phyloP scores from a whole-genome alignment of 2,113 vertebrate genomes.

The Columba janthina region DNA sequence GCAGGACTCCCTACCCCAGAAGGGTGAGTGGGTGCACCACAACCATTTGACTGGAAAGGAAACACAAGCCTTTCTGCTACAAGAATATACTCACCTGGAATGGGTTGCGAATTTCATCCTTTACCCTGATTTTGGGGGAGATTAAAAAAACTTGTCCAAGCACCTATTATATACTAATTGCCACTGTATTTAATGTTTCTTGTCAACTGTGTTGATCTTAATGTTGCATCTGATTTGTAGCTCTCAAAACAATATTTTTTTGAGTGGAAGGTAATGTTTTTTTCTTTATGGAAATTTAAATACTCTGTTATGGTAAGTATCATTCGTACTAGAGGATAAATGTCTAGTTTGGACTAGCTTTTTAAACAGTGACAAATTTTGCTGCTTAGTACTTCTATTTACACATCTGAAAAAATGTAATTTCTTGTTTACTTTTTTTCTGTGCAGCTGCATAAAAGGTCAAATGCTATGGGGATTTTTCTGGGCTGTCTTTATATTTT shows the following conservation, averaged over 20 bases:
- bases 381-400: background rate
- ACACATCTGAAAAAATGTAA: conserved; percentile 38
- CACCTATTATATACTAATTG: background rate
- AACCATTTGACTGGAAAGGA: background rate
- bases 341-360: background rate
- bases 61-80: background rate
- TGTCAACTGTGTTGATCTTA: background rate
- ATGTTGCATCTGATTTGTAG: background rate
- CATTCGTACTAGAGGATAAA: background rate
- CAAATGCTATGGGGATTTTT: conserved; percentile 29
- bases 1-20: background rate
- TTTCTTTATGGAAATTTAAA: background rate
- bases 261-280: background rate
- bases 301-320: background rate
- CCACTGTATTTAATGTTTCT: background rate
- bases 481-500: conserved; percentile 14
- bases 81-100: background rate
- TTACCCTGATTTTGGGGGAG: background rate
- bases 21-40: background rate
- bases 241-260: background rate
- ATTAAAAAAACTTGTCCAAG: background rate
- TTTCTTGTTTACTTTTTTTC: conserved; percentile 58
- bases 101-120: background rate
- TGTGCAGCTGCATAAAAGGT: conserved; percentile 59
- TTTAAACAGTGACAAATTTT: background rate